Percentiles rank a stretch among this genome's conserved stretches.
phyloP scores from a whole-genome alignment of 2,888 invertebrate genomes.

The Augiades crinisus region DNA sequence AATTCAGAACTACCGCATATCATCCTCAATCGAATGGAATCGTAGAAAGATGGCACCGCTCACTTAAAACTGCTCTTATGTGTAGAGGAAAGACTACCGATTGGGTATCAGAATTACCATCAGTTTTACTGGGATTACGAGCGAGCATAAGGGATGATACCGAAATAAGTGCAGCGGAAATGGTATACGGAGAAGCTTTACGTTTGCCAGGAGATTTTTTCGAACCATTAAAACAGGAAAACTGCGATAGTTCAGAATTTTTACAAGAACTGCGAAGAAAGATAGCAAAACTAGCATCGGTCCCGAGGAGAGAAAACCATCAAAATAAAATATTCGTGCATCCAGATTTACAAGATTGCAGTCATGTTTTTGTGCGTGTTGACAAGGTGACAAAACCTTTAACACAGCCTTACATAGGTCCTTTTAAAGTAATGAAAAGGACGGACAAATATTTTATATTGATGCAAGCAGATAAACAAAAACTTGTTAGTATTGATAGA shows the following conservation, averaged over 20 bases:
- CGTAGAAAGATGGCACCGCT: constrained; percentile 32
- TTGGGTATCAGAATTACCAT: constrained; percentile 37
- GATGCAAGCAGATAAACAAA: not conserved
- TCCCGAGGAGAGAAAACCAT: not conserved
- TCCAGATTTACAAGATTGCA: not conserved
- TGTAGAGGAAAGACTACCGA: not conserved
- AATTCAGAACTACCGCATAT: constrained; percentile 28
- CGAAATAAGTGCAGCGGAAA: constrained; percentile 33
- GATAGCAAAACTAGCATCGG: constrained; percentile 3
- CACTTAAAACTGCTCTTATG: constrained; percentile 32
- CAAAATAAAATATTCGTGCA: constrained; percentile 1
- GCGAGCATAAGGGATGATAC: constrained; percentile 30
- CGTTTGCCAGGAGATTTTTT: not conserved
- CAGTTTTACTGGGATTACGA: constrained; percentile 40
- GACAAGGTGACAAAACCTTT: constrained; percentile 1
- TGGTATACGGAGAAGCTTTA: constrained; percentile 21
- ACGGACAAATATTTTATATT: constrained; percentile 3
- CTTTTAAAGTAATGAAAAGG: not conserved
- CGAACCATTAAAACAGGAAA: not conserved
- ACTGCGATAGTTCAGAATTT: not conserved
- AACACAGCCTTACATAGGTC: constrained; percentile 1
- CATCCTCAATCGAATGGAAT: constrained; percentile 31
- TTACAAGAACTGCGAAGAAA: not conserved
- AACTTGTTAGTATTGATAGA: constrained; percentile 1
- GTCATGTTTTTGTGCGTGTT: constrained; percentile 3